phyloP scores from a whole-genome alignment of 2,888 invertebrate genomes.

The Tanypteryx hageni region DNA sequence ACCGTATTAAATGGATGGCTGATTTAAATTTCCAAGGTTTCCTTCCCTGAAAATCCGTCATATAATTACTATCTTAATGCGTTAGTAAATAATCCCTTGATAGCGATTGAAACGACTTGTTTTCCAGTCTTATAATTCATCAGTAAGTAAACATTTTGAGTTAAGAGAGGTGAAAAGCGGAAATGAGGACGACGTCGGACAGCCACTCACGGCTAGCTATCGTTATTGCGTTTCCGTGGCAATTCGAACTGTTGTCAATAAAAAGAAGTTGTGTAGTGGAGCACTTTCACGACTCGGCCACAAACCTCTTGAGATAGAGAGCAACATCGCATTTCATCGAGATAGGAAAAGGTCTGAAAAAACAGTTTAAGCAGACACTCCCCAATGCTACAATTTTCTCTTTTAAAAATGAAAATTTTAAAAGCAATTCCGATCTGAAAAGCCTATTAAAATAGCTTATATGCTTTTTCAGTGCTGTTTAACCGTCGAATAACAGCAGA shows the following conservation, averaged over 20 bases:
- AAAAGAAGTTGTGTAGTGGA: not conserved
- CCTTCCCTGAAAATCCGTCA: too few species aligned
- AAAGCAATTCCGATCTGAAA: too few species aligned
- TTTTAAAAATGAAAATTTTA: too few species aligned
- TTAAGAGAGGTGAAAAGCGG: not conserved
- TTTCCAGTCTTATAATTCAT: not conserved
- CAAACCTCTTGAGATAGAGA: not conserved
- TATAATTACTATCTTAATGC: too few species aligned
- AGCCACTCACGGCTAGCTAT: not conserved
- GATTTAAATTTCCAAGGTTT: too few species aligned
- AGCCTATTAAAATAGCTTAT: too few species aligned
- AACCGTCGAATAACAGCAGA: too few species aligned
- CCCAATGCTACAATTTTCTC: not conserved
- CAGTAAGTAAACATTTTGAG: not conserved
- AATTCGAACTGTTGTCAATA: not conserved
- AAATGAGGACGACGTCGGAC: not conserved
- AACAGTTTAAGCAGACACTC: not conserved
- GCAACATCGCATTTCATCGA: slow-evolving; percentile 15
- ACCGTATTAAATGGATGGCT: too few species aligned
- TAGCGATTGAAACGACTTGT: too few species aligned
- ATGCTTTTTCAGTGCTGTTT: too few species aligned
- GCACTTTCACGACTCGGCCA: not conserved
- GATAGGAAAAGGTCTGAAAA: not conserved
- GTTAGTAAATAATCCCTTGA: too few species aligned
- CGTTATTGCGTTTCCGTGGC: not conserved